These are phyloP conservation scores for Phalacrocorax carbo DNA, from an alignment of 2,113 vertebrate genomes.

Conservation along the genomic window DNA sequence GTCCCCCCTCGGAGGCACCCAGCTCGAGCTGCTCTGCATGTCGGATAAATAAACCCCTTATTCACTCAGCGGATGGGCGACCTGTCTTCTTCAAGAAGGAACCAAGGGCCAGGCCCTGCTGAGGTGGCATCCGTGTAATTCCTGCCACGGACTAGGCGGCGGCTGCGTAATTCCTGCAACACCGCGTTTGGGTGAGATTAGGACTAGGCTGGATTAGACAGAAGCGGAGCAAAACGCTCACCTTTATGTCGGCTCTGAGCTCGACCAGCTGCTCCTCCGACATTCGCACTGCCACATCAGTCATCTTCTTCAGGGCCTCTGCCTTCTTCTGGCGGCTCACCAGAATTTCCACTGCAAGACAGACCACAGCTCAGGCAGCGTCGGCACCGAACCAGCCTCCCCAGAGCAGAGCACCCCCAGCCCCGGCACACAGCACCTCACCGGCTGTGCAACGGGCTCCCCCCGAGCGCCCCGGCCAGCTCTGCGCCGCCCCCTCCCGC, in stretches of 20 bases:
- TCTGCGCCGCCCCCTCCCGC: fast-evolving
- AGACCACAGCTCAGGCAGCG: background rate
- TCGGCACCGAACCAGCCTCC: background rate
- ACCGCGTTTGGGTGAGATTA: fast-evolving
- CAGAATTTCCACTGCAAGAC: slow-evolving; percentile 82
- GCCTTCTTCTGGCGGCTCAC: slow-evolving; percentile 88
- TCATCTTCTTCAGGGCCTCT: slow-evolving; percentile 85
- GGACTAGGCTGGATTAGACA: background rate
- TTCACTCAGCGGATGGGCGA: fast-evolving
- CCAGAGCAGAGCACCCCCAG: too few species aligned
- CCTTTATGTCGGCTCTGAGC: slow-evolving; percentile 94
- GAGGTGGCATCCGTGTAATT: background rate
- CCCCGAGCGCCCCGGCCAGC: fast-evolving
- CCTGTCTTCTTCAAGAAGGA: fast-evolving
- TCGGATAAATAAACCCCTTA: fast-evolving
- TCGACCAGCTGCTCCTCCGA: slow-evolving; percentile 91
- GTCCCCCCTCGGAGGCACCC: background rate
- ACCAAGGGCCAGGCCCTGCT: background rate
- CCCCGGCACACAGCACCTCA: background rate
- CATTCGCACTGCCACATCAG: slow-evolving; percentile 87
- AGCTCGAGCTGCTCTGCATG: background rate
- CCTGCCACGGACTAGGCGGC: background rate
- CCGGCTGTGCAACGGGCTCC: background rate
- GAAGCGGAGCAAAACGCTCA: background rate
- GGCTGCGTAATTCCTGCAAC: background rate